Evolutionary conservation across 2,888 invertebrate genomes (phyloP).

Genomic region (Zaprionus obscuricornis): DNA sequence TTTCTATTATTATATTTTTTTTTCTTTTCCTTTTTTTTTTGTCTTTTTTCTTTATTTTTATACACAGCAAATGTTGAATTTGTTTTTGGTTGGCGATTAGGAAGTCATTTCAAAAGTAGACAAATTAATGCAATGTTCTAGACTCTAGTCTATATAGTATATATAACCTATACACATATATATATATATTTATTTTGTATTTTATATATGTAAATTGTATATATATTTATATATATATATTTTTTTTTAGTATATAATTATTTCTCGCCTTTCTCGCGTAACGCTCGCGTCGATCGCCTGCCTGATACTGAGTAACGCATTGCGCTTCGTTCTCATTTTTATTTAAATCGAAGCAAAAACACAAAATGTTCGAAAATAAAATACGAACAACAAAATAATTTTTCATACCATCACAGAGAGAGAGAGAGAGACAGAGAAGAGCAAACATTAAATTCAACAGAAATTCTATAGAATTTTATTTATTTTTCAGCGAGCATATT

Average conservation of each 20-base stretch:
- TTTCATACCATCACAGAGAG: no score
- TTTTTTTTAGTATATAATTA: conserved; percentile 26
- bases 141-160: conserved; percentile 3
- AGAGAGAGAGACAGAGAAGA: conserved; percentile 14
- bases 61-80: no score
- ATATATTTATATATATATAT: conserved; percentile 19
- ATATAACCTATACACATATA: not conserved
- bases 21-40: not conserved
- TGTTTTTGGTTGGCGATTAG: no score
- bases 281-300: conserved; percentile 66
- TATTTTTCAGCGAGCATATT: conserved; percentile 19
- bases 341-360: no score
- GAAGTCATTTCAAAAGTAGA: conserved; percentile 44
- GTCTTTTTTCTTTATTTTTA: conserved; percentile 22
- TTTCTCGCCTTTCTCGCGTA: conserved; percentile 49
- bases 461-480: no score
- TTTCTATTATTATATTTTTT: conserved; percentile 8
- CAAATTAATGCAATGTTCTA: conserved; percentile 34
- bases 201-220: conserved; percentile 5
- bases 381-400: conserved; percentile 44
- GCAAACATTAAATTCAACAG: conserved; percentile 15
- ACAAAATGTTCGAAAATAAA: conserved; percentile 57
- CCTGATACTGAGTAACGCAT: conserved; percentile 61
- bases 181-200: conserved; percentile 8
- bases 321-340: conserved; percentile 56